Conservation (phyloP, 2,797 vertebrate species). For the Rhynchotus rufescens region DNA sequence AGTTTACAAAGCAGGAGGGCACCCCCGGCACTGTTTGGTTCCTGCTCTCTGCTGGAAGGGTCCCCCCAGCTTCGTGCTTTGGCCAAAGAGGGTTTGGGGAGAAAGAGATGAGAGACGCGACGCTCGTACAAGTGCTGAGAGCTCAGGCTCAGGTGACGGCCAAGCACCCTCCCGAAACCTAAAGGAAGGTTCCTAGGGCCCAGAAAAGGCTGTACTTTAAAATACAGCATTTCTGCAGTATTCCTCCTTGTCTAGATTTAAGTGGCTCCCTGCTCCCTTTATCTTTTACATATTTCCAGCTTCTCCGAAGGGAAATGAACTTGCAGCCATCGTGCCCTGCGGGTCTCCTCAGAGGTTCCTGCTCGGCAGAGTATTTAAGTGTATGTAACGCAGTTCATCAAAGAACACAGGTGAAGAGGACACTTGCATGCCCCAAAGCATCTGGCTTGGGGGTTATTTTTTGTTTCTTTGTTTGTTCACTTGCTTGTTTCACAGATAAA, state of each 20-base stretch:
- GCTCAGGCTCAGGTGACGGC: background rate
- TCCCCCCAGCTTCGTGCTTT: background rate
- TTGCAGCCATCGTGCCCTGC: fast-evolving
- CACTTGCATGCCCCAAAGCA: background rate
- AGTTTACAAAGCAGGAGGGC: background rate
- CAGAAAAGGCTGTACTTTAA: background rate
- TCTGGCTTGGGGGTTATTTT: background rate
- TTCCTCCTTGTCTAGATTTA: background rate
- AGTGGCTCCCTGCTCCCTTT: background rate
- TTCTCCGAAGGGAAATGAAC: background rate
- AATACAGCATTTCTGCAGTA: background rate
- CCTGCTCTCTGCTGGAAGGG: background rate
- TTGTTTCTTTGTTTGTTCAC: too few relatives aligned
- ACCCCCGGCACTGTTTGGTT: background rate
- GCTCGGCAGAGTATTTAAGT: background rate
- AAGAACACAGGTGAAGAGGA: background rate
- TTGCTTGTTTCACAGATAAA: background rate
- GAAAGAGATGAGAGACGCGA: background rate
- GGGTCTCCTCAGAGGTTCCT: background rate
- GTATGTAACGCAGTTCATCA: background rate
- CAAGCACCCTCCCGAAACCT: background rate
- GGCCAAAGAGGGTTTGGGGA: background rate
- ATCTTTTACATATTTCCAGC: background rate
- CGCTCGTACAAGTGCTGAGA: background rate
- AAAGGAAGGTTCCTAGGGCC: background rate